phyloP scores from a whole-genome alignment of 2,797 vertebrate genomes.

The Ctenochaetus hawaiiensis region DNA sequence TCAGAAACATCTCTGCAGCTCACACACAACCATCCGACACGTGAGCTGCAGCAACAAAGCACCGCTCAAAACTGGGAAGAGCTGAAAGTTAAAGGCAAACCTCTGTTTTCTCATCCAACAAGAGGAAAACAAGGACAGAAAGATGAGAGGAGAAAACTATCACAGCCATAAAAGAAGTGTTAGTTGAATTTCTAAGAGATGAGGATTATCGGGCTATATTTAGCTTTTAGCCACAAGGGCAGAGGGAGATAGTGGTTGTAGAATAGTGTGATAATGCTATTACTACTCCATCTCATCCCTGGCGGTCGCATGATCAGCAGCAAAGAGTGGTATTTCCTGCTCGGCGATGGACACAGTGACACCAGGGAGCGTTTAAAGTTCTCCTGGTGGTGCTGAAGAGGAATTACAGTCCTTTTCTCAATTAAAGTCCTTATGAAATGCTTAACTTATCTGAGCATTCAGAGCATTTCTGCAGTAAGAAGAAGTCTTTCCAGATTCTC shows the following conservation, averaged over 20 bases:
- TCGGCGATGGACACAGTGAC: slow-evolving; percentile 44
- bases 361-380: slow-evolving; percentile 46
- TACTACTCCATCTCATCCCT: slow-evolving; percentile 74
- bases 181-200: slow-evolving; percentile 38
- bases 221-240: slow-evolving; percentile 57
- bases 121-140: not conserved
- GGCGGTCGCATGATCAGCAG: slow-evolving; percentile 54
- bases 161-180: slow-evolving; percentile 23
- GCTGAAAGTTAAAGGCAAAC: not conserved
- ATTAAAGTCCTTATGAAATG: slow-evolving; percentile 33
- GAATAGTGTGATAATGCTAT: slow-evolving; percentile 70
- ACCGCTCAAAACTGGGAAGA: not conserved
- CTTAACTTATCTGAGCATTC: slow-evolving; percentile 6
- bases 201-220: slow-evolving; percentile 67
- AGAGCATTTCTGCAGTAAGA: not conserved
- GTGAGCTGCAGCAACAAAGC: slow-evolving; percentile 1
- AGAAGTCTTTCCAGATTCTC: not conserved
- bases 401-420: slow-evolving; percentile 41
- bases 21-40: slow-evolving; percentile 12
- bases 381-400: slow-evolving; percentile 43
- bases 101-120: not conserved
- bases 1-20: slow-evolving; percentile 44
- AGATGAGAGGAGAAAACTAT: not conserved
- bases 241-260: slow-evolving; percentile 60
- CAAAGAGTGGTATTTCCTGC: slow-evolving; percentile 64